Evolutionary conservation across 2,888 invertebrate genomes (phyloP), one percentile per base, ranked within the genome.

Genomic region (Tachina fera): DNA sequence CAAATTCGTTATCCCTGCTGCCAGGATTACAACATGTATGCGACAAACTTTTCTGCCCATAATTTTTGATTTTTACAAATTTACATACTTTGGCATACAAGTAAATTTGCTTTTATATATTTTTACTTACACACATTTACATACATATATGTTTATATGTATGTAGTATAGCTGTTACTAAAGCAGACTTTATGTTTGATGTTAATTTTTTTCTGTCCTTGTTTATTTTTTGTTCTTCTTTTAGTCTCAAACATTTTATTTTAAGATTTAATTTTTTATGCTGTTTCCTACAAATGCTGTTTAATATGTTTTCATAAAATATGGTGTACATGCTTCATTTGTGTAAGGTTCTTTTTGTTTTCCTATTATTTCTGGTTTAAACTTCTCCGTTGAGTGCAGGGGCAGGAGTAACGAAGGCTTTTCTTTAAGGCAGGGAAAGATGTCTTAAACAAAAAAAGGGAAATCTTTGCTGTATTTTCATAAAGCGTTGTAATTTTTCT

Each of bases 11-110:
- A 80, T 80, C 49, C 72, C 65, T 80, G 43, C 65, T 80, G 72
- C 72, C 80, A 80, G 80, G 79, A 80, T 80, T 72, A 80, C 72
- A 74, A 65, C 80, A 72, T 80, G 80, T 67, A 72, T 79, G 79
- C 63, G 79, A 79, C 71, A 79, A 79, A 79, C 56, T 65, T 72
- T 79, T 80, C 65, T 63, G 72, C 65, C 80, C 80, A 80, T 80
- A 80, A 72, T 72, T 72, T 80, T 79, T 79, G 79, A 79, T 79
- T 79, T 79, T 43, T 56, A 65, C 65, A 72, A 67, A 72, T 41
- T 65, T 43, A 61, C 72, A 61, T 39, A 71, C 43, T 19, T 10
- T 58, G 10, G 9, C 6, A 72, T 45, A 31, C 14, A 56, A 43
- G 39, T 14, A 61, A 9, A 70, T 31, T 70, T 45, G 5, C 70